Conservation (phyloP, 2,797 vertebrate genomes). For the Spheniscus humboldti region DNA sequence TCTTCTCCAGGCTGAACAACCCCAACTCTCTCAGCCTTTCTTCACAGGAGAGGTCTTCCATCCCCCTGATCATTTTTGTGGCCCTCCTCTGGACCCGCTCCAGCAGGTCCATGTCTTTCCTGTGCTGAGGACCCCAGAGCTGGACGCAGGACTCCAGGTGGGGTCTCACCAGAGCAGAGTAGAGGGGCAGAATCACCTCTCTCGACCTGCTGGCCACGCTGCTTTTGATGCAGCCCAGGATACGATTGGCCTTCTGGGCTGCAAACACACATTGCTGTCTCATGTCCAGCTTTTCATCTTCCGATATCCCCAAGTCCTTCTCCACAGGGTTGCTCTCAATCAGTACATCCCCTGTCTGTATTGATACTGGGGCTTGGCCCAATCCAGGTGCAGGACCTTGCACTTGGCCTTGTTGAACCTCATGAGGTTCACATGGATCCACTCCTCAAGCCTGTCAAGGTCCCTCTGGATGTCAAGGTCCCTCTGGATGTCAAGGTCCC, state of each 20-base stretch:
- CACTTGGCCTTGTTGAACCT: background rate
- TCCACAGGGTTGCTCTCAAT: background rate
- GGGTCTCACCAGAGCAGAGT: background rate
- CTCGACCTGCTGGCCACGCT: fast-evolving
- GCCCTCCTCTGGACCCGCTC: background rate
- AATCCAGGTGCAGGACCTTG: background rate
- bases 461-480: background rate
- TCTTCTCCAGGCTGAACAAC: background rate
- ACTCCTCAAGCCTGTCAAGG: background rate
- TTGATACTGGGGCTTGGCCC: background rate
- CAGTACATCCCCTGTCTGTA: background rate
- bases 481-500: background rate
- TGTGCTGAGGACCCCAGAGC: background rate
- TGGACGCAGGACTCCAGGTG: background rate
- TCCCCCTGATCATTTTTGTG: background rate
- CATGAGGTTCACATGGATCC: background rate
- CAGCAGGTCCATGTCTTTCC: background rate
- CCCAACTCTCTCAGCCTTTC: background rate
- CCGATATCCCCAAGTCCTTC: background rate
- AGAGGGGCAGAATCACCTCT: background rate
- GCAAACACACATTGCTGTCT: fast-evolving
- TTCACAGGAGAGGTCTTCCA: background rate
- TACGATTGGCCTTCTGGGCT: background rate
- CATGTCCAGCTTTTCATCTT: background rate
- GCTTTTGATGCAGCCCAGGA: background rate